Evolutionary conservation across 1,140 invertebrate genomes (phyloP).

Genomic region (Cydia pomonella): DNA sequence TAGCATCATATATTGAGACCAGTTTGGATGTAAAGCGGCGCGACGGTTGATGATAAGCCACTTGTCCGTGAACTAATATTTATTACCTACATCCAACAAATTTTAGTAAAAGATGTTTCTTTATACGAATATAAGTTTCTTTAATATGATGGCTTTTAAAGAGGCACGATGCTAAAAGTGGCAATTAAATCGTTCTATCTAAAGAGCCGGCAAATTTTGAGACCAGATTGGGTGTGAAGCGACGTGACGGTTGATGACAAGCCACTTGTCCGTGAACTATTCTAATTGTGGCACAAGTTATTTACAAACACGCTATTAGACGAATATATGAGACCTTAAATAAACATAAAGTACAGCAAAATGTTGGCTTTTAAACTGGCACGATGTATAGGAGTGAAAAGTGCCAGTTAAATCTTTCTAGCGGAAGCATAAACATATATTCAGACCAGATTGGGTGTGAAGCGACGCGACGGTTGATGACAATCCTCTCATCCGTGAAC

Average conservation of each 20-base stretch:
- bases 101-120: too few species aligned
- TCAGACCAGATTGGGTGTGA: background rate
- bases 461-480: too few species aligned
- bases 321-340: too few species aligned
- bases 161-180: too few species aligned
- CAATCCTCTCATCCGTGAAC: too few species aligned
- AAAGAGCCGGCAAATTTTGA: conserved; percentile 5
- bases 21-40: background rate
- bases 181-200: background rate
- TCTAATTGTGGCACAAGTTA: too few species aligned
- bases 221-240: conserved; percentile 8
- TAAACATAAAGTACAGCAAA: too few species aligned
- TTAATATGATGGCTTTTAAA: too few species aligned
- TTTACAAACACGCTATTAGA: too few species aligned
- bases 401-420: background rate
- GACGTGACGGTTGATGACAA: background rate
- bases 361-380: too few species aligned
- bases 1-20: background rate
- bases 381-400: too few species aligned
- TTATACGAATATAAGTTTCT: too few species aligned
- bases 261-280: background rate
- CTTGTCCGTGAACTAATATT: background rate
- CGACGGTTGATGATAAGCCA: background rate
- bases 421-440: background rate
- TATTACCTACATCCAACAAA: background rate